Conservation (phyloP, 2,113 vertebrate species). For the Dipodomys stephensi region DNA sequence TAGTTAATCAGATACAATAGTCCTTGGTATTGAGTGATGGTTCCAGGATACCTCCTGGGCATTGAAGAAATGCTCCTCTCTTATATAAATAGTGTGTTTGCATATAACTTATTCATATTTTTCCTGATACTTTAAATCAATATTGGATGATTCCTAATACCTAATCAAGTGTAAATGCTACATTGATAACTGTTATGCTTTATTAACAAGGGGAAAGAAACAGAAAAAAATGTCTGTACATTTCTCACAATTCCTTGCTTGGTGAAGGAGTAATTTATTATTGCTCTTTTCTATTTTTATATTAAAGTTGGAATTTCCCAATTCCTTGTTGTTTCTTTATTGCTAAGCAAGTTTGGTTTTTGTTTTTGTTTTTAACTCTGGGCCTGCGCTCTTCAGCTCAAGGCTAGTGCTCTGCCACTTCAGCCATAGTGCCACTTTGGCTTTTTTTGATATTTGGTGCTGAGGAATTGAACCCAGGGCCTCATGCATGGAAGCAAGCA, state of each 20-base stretch:
- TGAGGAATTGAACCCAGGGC: no score
- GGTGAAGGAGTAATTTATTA: not conserved
- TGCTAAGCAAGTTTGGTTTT: not conserved
- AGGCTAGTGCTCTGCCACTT: no score
- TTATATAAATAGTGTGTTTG: not conserved
- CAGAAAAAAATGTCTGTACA: not conserved
- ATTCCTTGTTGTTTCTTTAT: not conserved
- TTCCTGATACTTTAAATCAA: not conserved
- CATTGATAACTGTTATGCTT: not conserved
- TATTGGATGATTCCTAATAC: not conserved
- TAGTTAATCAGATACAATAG: not conserved
- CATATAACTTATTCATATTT: not conserved
- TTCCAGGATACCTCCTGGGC: not conserved
- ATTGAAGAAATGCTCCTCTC: not conserved
- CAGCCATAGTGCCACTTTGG: no score
- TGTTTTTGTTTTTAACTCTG: no score
- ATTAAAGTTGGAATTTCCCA: not conserved
- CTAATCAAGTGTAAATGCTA: not conserved
- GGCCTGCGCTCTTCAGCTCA: no score
- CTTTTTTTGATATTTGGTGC: no score
- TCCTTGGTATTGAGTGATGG: no score
- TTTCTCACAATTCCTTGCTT: not conserved
- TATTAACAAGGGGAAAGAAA: not conserved
- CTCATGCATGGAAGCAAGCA: no score
- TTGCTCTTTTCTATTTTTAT: not conserved